Evolutionary conservation across 1,140 invertebrate genomes (phyloP).

Genomic region (Camponotus pennsylvanicus): DNA sequence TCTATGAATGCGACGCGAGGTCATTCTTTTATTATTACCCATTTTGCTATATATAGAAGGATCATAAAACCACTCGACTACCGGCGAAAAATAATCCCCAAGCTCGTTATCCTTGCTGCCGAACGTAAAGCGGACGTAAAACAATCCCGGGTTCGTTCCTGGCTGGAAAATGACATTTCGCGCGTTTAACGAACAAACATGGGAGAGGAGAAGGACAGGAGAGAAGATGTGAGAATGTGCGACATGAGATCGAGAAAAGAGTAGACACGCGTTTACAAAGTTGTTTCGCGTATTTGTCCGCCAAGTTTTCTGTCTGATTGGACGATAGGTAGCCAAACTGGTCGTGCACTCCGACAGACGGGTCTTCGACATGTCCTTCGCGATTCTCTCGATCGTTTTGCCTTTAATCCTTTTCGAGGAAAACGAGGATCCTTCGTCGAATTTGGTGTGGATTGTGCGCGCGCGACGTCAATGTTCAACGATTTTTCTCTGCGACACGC

Average conservation of each 20-base stretch:
- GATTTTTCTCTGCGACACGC: slow-evolving; percentile 17
- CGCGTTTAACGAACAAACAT: slow-evolving; percentile 17
- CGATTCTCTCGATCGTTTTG: slow-evolving; percentile 58
- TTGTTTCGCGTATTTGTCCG: slow-evolving; percentile 71
- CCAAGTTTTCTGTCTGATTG: slow-evolving; percentile 71
- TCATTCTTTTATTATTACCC: slow-evolving; percentile 2
- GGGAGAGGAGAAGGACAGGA: slow-evolving; percentile 1
- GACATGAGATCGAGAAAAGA: slow-evolving; percentile 37
- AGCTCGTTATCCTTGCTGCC: slow-evolving; percentile 65
- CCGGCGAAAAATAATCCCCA: slow-evolving; percentile 21
- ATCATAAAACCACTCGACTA: slow-evolving; percentile 54
- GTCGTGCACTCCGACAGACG: slow-evolving; percentile 70
- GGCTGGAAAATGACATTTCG: slow-evolving; percentile 48
- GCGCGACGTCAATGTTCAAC: slow-evolving; percentile 3
- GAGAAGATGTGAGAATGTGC: neutral
- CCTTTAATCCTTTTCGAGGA: slow-evolving; percentile 64
- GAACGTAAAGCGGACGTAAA: slow-evolving; percentile 14
- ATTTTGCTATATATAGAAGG: slow-evolving; percentile 59
- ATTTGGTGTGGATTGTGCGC: slow-evolving; percentile 42
- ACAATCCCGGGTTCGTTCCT: slow-evolving; percentile 10
- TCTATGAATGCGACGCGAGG: neutral
- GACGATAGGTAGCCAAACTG: slow-evolving; percentile 78
- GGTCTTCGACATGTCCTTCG: slow-evolving; percentile 54
- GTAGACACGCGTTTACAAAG: slow-evolving; percentile 62
- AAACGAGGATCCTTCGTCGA: slow-evolving; percentile 25